Percentiles rank a stretch among this genome's conserved stretches.
These are phyloP conservation scores for Drosophila kokeensis DNA, from an alignment of 2,888 invertebrate species.

Conservation along the genomic window DNA sequence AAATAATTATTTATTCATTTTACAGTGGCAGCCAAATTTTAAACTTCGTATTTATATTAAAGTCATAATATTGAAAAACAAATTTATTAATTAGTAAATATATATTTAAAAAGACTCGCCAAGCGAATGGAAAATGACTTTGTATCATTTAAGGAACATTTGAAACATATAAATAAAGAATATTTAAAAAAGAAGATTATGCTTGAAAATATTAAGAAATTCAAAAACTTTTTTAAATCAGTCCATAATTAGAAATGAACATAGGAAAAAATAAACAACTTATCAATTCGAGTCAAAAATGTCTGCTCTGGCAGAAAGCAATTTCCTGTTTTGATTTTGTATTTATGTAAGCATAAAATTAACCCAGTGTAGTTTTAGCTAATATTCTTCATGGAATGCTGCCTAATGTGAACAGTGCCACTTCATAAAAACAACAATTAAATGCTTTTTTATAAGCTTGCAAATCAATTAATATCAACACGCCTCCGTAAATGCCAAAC, in stretches of 20 bases:
- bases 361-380: neutral
- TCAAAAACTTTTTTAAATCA: neutral
- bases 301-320: neutral
- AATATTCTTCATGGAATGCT: conserved; percentile 9
- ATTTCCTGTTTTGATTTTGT: neutral
- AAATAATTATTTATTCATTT: neutral
- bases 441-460: conserved; percentile 28
- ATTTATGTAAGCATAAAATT: conserved; percentile 1
- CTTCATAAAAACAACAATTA: conserved; percentile 21
- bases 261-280: neutral
- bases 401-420: conserved; percentile 43
- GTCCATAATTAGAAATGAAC: neutral
- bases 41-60: no score
- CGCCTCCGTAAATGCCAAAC: conserved; percentile 46
- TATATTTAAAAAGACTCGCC: neutral
- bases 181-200: neutral
- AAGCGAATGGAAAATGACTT: neutral
- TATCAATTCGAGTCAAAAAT: neutral
- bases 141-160: neutral
- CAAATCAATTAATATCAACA: conserved; percentile 39
- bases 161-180: neutral
- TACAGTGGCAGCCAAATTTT: neutral
- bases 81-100: neutral
- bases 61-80: no score
- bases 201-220: neutral